phyloP scores from a whole-genome alignment of 2,113 vertebrate genomes.

The Tyrannus savana region DNA sequence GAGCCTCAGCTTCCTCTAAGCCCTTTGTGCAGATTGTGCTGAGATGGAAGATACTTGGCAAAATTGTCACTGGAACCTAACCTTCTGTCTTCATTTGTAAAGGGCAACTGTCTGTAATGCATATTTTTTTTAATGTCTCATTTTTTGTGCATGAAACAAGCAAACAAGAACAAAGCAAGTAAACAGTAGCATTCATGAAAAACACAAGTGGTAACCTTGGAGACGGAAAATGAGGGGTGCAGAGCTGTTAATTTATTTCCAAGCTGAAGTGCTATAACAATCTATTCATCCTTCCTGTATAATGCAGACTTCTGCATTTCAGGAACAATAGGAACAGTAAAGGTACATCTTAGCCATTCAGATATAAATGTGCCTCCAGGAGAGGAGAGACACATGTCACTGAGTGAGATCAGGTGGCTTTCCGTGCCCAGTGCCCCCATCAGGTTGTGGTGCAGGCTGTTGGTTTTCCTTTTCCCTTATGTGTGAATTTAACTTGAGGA shows the following conservation, averaged over 20 bases:
- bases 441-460: neutral
- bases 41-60: neutral
- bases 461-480: neutral
- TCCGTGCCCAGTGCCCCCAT: rapidly evolving
- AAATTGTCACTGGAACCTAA: neutral
- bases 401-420: neutral
- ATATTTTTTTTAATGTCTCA: neutral
- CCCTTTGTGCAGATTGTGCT: neutral
- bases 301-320: neutral
- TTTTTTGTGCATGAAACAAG: neutral
- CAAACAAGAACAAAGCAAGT: neutral
- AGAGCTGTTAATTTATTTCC: neutral
- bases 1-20: neutral
- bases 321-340: neutral
- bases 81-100: neutral
- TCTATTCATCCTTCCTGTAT: neutral
- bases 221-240: neutral
- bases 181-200: neutral
- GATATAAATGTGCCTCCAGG: neutral
- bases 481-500: neutral
- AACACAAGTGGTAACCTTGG: neutral
- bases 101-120: neutral
- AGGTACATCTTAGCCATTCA: rapidly evolving
- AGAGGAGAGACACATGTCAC: neutral
- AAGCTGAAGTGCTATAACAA: neutral